Conservation (phyloP, 2,113 vertebrate genomes). For the Thamnaconus septentrionalis region DNA sequence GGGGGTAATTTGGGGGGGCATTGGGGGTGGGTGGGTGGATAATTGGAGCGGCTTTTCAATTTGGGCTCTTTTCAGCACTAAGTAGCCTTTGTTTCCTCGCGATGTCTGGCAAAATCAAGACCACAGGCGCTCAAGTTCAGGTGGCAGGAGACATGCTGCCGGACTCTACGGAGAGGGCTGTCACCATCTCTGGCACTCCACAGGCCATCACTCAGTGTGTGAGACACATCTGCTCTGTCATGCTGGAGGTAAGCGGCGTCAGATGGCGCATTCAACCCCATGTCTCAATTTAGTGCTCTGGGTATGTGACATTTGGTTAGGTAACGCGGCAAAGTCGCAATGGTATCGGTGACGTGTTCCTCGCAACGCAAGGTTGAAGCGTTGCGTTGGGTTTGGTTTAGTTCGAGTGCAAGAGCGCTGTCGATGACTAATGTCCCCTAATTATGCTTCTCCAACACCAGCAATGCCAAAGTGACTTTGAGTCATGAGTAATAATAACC, state of each 20-base stretch:
- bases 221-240: conserved; percentile 91
- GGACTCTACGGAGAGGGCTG: conserved; percentile 90
- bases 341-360: not conserved
- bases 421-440: too few species aligned
- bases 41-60: conserved; percentile 45
- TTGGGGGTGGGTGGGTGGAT: too few species aligned
- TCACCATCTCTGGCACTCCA: conserved; percentile 91
- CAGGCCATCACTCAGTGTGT: conserved; percentile 93
- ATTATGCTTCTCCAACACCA: too few species aligned
- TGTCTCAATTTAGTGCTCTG: conserved; percentile 28
- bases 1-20: conserved; percentile 45
- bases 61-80: conserved; percentile 47
- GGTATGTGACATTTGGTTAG: conserved; percentile 35
- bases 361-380: not conserved
- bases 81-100: conserved; percentile 42
- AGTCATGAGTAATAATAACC: too few species aligned
- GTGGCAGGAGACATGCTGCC: conserved; percentile 93
- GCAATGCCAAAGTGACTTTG: too few species aligned
- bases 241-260: conserved; percentile 85
- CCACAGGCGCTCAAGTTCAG: conserved; percentile 93
- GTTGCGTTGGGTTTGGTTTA: not conserved
- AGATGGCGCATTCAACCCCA: conserved; percentile 37
- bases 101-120: conserved; percentile 72
- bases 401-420: too few species aligned
- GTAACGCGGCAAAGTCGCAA: not conserved